These are phyloP conservation scores for Catalaphyllia jardinei DNA, from an alignment of 64 coral and sea anemone species.

Conservation along the genomic window DNA sequence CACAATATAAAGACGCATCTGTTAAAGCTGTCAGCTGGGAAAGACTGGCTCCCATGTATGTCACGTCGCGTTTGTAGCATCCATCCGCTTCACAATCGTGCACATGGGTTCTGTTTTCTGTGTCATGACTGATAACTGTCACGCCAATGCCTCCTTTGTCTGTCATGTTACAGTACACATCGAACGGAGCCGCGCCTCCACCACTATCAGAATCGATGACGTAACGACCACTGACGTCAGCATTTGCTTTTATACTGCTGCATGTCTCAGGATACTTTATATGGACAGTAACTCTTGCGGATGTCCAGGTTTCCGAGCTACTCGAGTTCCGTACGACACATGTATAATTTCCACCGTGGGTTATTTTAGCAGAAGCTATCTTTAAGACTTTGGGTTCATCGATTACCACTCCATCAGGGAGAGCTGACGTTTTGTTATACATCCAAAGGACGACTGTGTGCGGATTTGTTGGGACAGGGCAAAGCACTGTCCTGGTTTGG, in stretches of 20 bases:
- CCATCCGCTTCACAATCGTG: not conserved
- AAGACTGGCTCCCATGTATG: not conserved
- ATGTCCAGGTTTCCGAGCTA: not conserved
- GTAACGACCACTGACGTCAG: not conserved
- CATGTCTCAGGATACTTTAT: slow-evolving; percentile 2
- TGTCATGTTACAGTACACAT: not conserved
- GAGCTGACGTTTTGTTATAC: not conserved
- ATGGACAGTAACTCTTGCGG: not conserved
- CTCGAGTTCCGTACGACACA: slow-evolving; percentile 12
- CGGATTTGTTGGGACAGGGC: not conserved
- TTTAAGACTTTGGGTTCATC: not conserved
- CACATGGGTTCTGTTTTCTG: not conserved
- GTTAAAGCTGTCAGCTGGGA: slow-evolving; percentile 5
- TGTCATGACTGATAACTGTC: slow-evolving; percentile 31
- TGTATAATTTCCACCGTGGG: slow-evolving; percentile 4
- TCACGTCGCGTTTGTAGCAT: slow-evolving; percentile 8
- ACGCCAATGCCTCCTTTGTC: not conserved
- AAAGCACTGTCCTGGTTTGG: not conserved
- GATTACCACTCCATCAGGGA: not conserved
- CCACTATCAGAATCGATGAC: not conserved
- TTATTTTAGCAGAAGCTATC: not conserved
- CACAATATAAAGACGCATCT: not conserved
- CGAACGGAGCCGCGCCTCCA: not conserved
- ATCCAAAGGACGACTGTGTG: not conserved
- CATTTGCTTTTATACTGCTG: not conserved